Conservation (phyloP, 2,888 invertebrate genomes). For the Apocheima hispidaria region DNA sequence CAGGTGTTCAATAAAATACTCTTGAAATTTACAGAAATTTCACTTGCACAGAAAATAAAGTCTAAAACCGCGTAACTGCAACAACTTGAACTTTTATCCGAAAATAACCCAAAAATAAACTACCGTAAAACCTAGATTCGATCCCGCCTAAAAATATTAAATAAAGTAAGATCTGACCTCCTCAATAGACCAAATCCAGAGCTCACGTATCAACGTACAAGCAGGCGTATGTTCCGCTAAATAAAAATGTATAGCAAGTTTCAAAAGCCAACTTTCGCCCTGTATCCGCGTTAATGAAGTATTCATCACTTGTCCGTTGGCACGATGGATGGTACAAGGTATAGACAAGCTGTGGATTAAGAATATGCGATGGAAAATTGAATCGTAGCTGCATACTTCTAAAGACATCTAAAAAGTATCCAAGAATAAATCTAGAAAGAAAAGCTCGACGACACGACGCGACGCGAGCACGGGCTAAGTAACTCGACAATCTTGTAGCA, state of each 20-base stretch:
- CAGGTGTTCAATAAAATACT: too few relatives aligned
- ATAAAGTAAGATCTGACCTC: not conserved
- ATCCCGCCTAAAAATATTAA: not conserved
- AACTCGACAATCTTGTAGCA: not conserved
- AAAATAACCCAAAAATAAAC: not conserved
- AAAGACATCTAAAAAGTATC: too few relatives aligned
- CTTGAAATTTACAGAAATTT: not conserved
- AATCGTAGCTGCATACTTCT: too few relatives aligned
- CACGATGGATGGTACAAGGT: constrained; percentile 40
- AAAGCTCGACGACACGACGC: too few relatives aligned
- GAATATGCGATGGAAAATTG: not conserved
- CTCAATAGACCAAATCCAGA: constrained; percentile 7
- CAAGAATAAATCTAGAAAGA: too few relatives aligned
- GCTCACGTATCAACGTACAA: constrained; percentile 28
- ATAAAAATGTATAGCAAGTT: constrained; percentile 65
- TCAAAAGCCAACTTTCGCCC: constrained; percentile 67
- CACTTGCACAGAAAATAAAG: not conserved
- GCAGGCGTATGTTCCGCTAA: constrained; percentile 51
- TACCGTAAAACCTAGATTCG: not conserved
- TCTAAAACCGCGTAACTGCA: not conserved
- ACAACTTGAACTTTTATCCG: not conserved
- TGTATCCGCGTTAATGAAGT: constrained; percentile 77
- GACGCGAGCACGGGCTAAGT: too few relatives aligned
- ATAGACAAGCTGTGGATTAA: not conserved
- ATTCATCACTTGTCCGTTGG: constrained; percentile 68